These are phyloP conservation scores for Toxotes lorentzi DNA, from an alignment of 2,797 vertebrate species.

Conservation along the genomic window DNA sequence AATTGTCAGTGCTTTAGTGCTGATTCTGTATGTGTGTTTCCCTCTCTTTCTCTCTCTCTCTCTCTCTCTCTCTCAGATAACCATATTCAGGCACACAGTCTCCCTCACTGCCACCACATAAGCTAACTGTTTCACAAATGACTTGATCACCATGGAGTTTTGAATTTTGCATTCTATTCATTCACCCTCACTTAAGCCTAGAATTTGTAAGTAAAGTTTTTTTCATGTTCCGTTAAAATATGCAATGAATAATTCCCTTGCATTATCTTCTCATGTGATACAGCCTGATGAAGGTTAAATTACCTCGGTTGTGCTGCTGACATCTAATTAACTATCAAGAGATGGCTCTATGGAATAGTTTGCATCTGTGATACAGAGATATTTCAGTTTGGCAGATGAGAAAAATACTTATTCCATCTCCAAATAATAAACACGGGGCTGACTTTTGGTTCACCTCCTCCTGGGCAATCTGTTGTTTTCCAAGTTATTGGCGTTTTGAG, in stretches of 20 bases:
- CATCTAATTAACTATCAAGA: conserved; percentile 76
- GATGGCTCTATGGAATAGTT: conserved; percentile 63
- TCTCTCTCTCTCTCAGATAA: background rate
- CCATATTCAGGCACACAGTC: background rate
- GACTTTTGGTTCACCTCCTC: conserved; percentile 69
- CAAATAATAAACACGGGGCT: conserved; percentile 67
- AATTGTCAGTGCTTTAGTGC: conserved; percentile 55
- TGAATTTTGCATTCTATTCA: conserved; percentile 59
- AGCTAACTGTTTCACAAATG: conserved; percentile 55
- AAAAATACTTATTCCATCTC: conserved; percentile 49
- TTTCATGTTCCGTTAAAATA: conserved; percentile 74
- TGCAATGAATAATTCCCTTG: conserved; percentile 79
- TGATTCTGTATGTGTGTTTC: conserved; percentile 13
- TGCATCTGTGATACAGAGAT: conserved; percentile 46
- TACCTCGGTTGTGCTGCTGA: conserved; percentile 71
- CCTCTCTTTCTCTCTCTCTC: background rate
- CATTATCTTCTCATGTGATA: conserved; percentile 78
- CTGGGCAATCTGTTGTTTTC: conserved; percentile 72
- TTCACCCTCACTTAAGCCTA: conserved; percentile 62
- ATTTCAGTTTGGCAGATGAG: conserved; percentile 53
- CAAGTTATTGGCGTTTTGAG: conserved; percentile 74
- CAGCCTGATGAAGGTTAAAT: conserved; percentile 78
- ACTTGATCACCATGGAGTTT: conserved; percentile 47
- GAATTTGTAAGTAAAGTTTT: conserved; percentile 69
- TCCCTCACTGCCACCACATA: conserved; percentile 8